These are phyloP conservation scores for Pseudopodoces humilis DNA, from an alignment of 2,113 vertebrate species.

Conservation along the genomic window DNA sequence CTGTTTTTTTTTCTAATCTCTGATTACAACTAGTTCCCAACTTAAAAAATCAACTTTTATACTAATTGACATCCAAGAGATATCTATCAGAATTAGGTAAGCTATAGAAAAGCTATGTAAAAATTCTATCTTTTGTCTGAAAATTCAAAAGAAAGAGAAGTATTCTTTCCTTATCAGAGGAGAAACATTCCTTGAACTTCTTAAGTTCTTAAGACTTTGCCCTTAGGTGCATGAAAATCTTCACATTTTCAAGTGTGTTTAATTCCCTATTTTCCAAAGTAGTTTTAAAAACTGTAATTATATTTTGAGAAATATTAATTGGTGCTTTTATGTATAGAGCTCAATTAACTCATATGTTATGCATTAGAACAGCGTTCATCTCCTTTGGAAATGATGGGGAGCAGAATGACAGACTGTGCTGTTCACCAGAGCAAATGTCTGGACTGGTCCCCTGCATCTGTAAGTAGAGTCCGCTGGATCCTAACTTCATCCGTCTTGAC, in stretches of 20 bases:
- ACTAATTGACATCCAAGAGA: background rate
- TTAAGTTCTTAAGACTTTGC: background rate
- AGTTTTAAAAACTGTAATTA: slow-evolving; percentile 20
- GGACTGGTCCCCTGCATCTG: slow-evolving; percentile 19
- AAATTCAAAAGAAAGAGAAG: background rate
- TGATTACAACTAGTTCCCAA: background rate
- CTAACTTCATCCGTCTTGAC: slow-evolving; percentile 47
- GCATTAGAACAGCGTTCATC: background rate
- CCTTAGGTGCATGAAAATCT: background rate
- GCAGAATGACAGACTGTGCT: background rate
- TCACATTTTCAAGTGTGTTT: background rate
- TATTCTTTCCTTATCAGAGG: background rate
- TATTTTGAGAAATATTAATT: slow-evolving; percentile 22
- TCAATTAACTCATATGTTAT: background rate
- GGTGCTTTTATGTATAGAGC: background rate
- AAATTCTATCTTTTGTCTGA: background rate
- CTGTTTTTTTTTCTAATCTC: background rate
- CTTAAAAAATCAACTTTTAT: background rate
- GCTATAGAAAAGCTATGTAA: background rate
- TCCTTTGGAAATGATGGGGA: background rate
- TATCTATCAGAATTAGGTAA: background rate
- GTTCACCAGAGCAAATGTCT: background rate
- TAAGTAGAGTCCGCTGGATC: slow-evolving; percentile 34
- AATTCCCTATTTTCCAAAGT: background rate
- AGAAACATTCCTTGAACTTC: background rate